Evolutionary conservation across 2,888 invertebrate species (phyloP).

Genomic region (Drosophila vallismaia): DNA sequence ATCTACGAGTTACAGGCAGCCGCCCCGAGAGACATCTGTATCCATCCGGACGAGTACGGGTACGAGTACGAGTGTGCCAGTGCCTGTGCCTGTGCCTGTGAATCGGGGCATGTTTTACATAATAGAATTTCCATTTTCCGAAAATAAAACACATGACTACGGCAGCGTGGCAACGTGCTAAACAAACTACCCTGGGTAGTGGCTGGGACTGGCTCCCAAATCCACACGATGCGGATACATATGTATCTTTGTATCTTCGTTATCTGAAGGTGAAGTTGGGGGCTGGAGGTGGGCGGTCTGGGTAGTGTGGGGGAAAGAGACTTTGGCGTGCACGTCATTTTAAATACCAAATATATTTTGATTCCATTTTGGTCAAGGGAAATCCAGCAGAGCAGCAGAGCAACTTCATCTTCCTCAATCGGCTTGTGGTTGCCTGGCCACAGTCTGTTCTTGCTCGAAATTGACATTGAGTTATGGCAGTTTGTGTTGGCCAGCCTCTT

Average conservation of each 20-base stretch:
- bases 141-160: constrained; percentile 53
- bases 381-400: constrained; percentile 10
- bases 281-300: neutral
- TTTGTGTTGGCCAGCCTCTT: constrained; percentile 47
- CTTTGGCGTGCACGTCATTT: constrained; percentile 49
- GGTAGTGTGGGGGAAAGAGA: neutral
- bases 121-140: constrained; percentile 57
- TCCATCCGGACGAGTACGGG: constrained; percentile 29
- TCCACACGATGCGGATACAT: constrained; percentile 32
- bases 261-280: neutral
- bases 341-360: constrained; percentile 58
- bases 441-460: constrained; percentile 43
- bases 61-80: constrained; percentile 10
- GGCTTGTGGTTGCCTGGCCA: constrained; percentile 46
- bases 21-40: constrained; percentile 16
- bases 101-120: constrained; percentile 57
- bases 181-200: constrained; percentile 18
- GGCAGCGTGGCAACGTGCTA: constrained; percentile 31
- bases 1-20: constrained; percentile 35
- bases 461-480: constrained; percentile 75
- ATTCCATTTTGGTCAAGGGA: constrained; percentile 54
- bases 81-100: constrained; percentile 19
- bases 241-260: constrained; percentile 14
- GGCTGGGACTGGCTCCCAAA: constrained; percentile 16
- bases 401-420: constrained; percentile 54